A percentile compares a stretch with the other conserved stretches of the same genome.
Evolutionary conservation across 2,888 invertebrate species (phyloP).

Genomic region (Lysandra coridon): DNA sequence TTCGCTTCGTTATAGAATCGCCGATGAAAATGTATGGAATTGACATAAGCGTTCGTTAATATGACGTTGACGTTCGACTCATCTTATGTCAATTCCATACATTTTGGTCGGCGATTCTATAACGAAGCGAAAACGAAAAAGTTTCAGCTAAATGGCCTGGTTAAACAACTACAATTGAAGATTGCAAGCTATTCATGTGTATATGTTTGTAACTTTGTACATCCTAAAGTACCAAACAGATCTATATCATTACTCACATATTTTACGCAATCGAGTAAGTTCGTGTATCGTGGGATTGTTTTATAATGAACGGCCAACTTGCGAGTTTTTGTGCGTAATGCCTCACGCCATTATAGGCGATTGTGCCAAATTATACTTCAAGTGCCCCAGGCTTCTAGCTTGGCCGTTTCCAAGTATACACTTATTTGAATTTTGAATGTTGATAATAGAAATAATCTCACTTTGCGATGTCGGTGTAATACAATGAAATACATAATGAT

Average conservation of each 20-base stretch:
- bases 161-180: too few species aligned
- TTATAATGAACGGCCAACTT: neutral
- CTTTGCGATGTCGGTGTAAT: too few species aligned
- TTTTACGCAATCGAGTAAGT: constrained; percentile 1
- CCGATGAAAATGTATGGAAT: too few species aligned
- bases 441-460: neutral
- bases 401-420: neutral
- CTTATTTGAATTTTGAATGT: neutral
- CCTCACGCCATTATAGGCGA: neutral
- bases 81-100: too few species aligned
- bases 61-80: too few species aligned
- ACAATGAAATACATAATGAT: too few species aligned
- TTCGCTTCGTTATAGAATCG: too few species aligned
- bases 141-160: too few species aligned
- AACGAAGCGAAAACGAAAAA: too few species aligned
- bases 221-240: neutral
- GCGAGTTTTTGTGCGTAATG: constrained; percentile 5
- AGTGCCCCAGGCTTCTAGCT: neutral
- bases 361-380: neutral
- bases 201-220: neutral
- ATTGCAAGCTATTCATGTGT: too few species aligned
- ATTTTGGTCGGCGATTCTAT: too few species aligned
- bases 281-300: constrained; percentile 16
- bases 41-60: too few species aligned
- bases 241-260: neutral